Evolutionary conservation across 2,888 invertebrate species (phyloP).

Genomic region (Deilephila porcellus): DNA sequence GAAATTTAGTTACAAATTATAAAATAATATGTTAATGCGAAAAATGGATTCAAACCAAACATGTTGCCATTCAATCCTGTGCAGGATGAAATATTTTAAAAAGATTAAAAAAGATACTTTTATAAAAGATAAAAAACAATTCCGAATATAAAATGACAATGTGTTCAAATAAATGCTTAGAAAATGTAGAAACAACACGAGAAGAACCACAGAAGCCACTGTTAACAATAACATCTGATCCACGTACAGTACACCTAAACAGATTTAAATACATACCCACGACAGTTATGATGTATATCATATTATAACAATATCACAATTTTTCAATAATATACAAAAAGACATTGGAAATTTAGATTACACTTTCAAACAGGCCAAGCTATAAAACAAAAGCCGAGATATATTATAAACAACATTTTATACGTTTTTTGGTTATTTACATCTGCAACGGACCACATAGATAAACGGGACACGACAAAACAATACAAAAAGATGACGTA

Average conservation of each 20-base stretch:
- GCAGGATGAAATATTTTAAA: not conserved
- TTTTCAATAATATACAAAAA: conserved; percentile 83
- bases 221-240: conserved; percentile 30
- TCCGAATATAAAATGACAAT: conserved; percentile 24
- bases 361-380: conserved; percentile 80
- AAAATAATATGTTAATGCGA: conserved; percentile 17
- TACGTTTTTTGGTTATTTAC: conserved; percentile 67
- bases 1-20: conserved; percentile 36
- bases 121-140: conserved; percentile 25
- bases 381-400: conserved; percentile 75
- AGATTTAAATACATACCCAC: conserved; percentile 61
- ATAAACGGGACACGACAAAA: conserved; percentile 60
- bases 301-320: conserved; percentile 84
- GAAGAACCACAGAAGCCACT: conserved; percentile 26
- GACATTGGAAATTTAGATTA: conserved; percentile 77
- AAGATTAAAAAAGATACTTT: conserved; percentile 6
- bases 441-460: conserved; percentile 47
- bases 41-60: conserved; percentile 9
- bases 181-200: conserved; percentile 30
- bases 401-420: conserved; percentile 51
- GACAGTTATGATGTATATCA: conserved; percentile 69
- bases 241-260: conserved; percentile 44
- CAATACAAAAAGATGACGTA: conserved; percentile 61
- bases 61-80: conserved; percentile 11
- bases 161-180: conserved; percentile 34